Conservation (phyloP, 2,113 vertebrate species). For the Platysteira castanea region DNA sequence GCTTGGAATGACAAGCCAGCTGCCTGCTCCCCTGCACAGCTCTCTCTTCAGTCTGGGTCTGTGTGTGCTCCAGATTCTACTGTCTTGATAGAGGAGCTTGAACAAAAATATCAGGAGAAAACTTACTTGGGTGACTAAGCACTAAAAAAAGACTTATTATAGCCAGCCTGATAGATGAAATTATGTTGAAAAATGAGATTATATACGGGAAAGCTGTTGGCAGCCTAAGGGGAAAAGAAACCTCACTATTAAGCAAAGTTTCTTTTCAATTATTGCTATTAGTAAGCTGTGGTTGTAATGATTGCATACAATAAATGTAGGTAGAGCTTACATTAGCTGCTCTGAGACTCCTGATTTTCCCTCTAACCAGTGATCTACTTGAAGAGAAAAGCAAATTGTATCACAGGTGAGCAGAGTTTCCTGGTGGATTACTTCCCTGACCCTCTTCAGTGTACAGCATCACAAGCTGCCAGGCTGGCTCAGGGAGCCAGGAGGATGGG, state of each 20-base stretch:
- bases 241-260: neutral
- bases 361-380: neutral
- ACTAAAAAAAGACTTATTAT: neutral
- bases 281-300: neutral
- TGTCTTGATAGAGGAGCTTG: neutral
- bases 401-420: neutral
- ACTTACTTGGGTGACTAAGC: neutral
- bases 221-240: neutral
- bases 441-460: neutral
- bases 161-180: neutral
- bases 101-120: neutral
- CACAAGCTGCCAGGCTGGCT: neutral
- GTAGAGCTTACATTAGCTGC: neutral
- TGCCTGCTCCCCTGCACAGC: fast-evolving
- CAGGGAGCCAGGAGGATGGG: neutral
- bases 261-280: conserved; percentile 11
- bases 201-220: neutral
- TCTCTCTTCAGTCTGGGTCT: neutral
- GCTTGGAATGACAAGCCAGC: neutral
- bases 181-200: neutral
- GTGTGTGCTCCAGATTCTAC: neutral
- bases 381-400: neutral
- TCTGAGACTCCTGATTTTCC: neutral
- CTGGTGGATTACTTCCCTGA: neutral
- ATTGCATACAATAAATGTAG: neutral